Percentiles rank a stretch among this genome's conserved stretches.
Evolutionary conservation across 2,113 vertebrate genomes (phyloP).

Genomic region (Nyctereutes procyonoides): DNA sequence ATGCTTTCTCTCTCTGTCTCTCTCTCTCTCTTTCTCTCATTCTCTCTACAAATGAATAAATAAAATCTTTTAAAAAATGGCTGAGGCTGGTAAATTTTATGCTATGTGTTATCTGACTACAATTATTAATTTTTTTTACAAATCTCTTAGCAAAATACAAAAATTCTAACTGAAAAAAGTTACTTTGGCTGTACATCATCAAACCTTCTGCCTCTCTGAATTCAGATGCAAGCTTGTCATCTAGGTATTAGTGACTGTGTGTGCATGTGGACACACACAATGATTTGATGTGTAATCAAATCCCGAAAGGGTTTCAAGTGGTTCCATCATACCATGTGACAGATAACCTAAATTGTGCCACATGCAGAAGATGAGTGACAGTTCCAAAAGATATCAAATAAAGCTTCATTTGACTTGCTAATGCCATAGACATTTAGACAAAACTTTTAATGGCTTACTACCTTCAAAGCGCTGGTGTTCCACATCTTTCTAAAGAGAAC

Average conservation of each 20-base stretch:
- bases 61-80: background rate
- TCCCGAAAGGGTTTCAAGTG: background rate
- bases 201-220: background rate
- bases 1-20: background rate
- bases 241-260: background rate
- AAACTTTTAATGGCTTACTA: background rate
- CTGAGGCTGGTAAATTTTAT: background rate
- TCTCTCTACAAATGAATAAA: background rate
- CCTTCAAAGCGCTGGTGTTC: background rate
- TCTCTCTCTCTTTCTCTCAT: background rate
- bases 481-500: background rate
- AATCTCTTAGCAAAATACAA: background rate
- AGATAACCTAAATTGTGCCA: background rate
- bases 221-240: background rate
- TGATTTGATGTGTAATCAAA: background rate
- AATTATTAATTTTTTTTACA: background rate
- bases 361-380: background rate
- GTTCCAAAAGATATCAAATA: background rate
- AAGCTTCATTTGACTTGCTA: background rate
- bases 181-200: background rate
- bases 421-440: background rate
- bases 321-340: background rate
- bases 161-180: background rate
- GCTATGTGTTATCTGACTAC: background rate
- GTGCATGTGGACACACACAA: background rate